Conservation (phyloP, 2,797 vertebrate genomes). For the Gobionotothen gibberifrons region DNA sequence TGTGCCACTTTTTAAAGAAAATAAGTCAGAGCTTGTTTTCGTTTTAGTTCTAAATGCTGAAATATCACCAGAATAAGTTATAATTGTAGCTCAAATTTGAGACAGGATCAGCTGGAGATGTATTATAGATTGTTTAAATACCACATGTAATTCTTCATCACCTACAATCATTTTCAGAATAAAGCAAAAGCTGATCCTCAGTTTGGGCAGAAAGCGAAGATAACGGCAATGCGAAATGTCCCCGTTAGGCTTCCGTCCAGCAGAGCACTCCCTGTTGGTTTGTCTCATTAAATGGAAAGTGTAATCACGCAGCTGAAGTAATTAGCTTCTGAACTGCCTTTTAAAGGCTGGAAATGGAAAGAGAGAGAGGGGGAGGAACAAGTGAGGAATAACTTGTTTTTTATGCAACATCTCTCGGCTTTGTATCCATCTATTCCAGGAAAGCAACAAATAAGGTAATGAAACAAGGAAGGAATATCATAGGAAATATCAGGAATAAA, state of each 20-base stretch:
- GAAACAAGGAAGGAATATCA: neutral
- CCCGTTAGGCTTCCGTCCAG: constrained; percentile 55
- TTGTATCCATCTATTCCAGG: neutral
- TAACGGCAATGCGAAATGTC: constrained; percentile 54
- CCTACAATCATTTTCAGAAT: neutral
- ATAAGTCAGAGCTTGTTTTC: constrained; percentile 5
- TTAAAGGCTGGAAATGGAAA: constrained; percentile 48
- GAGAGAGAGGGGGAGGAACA: constrained; percentile 21
- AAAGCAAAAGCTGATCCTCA: constrained; percentile 4
- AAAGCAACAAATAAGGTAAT: neutral
- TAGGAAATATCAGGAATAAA: neutral
- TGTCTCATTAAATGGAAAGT: constrained; percentile 68
- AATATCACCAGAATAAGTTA: no score
- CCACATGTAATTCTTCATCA: neutral
- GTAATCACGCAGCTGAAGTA: constrained; percentile 64
- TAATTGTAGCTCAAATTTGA: no score
- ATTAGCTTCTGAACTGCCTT: constrained; percentile 68
- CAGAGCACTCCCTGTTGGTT: constrained; percentile 56
- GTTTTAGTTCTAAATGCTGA: no score
- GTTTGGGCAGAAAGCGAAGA: constrained; percentile 17
- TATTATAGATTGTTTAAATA: neutral
- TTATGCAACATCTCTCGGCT: neutral
- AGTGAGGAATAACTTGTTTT: constrained; percentile 12
- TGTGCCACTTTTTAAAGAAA: constrained; percentile 37
- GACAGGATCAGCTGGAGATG: neutral